Conservation (phyloP, 2,888 invertebrate species). For the Agrotis exclamationis region DNA sequence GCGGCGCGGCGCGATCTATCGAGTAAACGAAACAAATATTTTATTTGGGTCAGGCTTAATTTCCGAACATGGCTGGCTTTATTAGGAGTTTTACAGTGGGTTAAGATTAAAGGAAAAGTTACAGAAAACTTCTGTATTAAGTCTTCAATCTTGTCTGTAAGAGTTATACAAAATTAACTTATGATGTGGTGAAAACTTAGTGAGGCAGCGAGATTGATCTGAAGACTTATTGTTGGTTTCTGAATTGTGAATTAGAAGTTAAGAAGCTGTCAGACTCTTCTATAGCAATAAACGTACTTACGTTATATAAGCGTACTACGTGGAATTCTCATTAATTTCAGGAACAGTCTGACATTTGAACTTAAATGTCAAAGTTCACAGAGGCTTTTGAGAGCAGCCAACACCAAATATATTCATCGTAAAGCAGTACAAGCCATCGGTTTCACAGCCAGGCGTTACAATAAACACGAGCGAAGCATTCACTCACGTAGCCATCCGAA, state of each 20-base stretch:
- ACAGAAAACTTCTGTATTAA: constrained; percentile 6
- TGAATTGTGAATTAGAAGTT: not conserved
- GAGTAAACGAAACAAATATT: constrained; percentile 13
- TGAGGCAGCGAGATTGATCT: not conserved
- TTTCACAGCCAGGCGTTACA: constrained; percentile 22
- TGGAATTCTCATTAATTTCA: too few relatives aligned
- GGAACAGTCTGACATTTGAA: not conserved
- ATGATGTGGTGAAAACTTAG: constrained; percentile 1
- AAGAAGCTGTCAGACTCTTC: not conserved
- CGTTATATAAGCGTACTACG: too few relatives aligned
- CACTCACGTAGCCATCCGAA: constrained; percentile 45
- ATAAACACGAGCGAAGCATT: constrained; percentile 45
- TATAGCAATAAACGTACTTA: not conserved
- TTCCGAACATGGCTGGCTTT: constrained; percentile 12
- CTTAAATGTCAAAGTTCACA: not conserved
- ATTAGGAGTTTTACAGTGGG: constrained; percentile 2
- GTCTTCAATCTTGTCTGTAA: not conserved
- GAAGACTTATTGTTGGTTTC: not conserved
- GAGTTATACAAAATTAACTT: not conserved
- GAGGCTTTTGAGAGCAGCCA: not conserved
- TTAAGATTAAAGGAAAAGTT: not conserved
- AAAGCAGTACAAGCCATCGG: constrained; percentile 2
- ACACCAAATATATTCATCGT: constrained; percentile 15
- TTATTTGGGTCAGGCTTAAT: constrained; percentile 27
- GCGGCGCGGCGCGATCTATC: constrained; percentile 26